Conservation (phyloP, 2,888 invertebrate genomes). For the Drosophila phalerata region DNA sequence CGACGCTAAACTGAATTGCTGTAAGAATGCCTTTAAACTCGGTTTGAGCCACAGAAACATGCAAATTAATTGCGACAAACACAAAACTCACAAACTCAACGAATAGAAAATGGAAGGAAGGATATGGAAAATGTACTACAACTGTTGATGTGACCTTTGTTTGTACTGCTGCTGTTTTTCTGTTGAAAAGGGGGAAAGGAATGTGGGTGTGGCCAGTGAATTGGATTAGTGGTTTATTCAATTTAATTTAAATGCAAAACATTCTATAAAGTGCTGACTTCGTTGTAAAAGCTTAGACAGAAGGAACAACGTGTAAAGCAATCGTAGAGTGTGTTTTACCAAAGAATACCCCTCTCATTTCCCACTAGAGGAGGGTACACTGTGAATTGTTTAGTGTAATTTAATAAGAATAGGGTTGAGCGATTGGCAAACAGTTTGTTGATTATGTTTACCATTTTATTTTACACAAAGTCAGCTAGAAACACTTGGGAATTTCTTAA, state of each 20-base stretch:
- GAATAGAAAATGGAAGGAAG: constrained; percentile 7
- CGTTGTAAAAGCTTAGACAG: constrained; percentile 31
- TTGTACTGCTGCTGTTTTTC: constrained; percentile 13
- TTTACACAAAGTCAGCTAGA: no score
- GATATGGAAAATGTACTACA: constrained; percentile 48
- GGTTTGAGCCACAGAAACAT: constrained; percentile 46
- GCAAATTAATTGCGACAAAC: constrained; percentile 66
- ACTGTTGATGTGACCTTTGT: constrained; percentile 47
- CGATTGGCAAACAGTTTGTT: constrained; percentile 22
- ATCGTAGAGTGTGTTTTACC: constrained; percentile 7
- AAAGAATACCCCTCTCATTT: neutral
- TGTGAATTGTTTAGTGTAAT: constrained; percentile 16
- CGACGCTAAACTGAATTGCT: constrained; percentile 9
- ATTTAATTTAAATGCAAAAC: constrained; percentile 76
- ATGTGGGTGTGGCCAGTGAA: constrained; percentile 43
- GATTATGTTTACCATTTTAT: constrained; percentile 9
- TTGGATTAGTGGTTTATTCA: constrained; percentile 77
- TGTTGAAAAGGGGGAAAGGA: neutral
- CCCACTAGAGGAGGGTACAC: neutral
- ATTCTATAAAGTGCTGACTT: constrained; percentile 58
- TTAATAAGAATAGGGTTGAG: constrained; percentile 24
- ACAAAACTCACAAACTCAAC: constrained; percentile 21
- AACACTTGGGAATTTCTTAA: constrained; percentile 3
- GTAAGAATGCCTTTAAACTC: constrained; percentile 48
- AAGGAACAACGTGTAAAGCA: constrained; percentile 18